Conservation (phyloP, 1,140 invertebrate genomes). For the Oryzaephilus surinamensis region DNA sequence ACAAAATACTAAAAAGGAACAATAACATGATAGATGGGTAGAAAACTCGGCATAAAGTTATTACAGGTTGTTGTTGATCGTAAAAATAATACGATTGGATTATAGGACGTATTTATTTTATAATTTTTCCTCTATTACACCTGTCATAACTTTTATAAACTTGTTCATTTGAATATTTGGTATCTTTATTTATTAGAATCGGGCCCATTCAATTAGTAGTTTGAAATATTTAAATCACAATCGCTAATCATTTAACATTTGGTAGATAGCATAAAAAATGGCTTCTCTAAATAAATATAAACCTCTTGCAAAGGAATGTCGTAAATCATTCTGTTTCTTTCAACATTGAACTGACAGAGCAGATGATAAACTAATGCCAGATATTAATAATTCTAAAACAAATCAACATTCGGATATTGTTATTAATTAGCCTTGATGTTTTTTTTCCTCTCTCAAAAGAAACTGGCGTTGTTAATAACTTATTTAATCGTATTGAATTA, state of each 20-base stretch:
- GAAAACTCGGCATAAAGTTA: slow-evolving; percentile 11
- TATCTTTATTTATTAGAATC: slow-evolving; percentile 1
- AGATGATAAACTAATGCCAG: slow-evolving; percentile 10
- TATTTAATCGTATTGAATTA: too few species aligned
- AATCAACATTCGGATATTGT: too few species aligned
- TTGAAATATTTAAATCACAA: not conserved
- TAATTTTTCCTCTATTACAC: slow-evolving; percentile 18
- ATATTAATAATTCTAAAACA: too few species aligned
- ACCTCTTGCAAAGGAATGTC: slow-evolving; percentile 10
- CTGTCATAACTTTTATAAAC: slow-evolving; percentile 33
- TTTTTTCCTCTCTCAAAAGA: too few species aligned
- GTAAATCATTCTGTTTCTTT: slow-evolving; percentile 10
- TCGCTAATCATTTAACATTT: slow-evolving; percentile 5
- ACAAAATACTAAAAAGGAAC: slow-evolving; percentile 19
- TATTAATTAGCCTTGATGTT: slow-evolving; percentile 11
- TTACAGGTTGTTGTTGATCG: slow-evolving; percentile 12
- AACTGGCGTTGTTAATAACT: too few species aligned
- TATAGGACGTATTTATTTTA: slow-evolving; percentile 29
- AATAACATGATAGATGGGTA: slow-evolving; percentile 14
- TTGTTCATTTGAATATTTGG: slow-evolving; percentile 5
- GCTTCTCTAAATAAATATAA: slow-evolving; percentile 5
- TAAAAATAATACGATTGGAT: slow-evolving; percentile 17
- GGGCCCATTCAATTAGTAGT: too few species aligned
- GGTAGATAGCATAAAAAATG: slow-evolving; percentile 8
- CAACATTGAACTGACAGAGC: slow-evolving; percentile 9